phyloP scores from a whole-genome alignment of 2,888 invertebrate genomes.

The Hirtodrosophila confusa region DNA sequence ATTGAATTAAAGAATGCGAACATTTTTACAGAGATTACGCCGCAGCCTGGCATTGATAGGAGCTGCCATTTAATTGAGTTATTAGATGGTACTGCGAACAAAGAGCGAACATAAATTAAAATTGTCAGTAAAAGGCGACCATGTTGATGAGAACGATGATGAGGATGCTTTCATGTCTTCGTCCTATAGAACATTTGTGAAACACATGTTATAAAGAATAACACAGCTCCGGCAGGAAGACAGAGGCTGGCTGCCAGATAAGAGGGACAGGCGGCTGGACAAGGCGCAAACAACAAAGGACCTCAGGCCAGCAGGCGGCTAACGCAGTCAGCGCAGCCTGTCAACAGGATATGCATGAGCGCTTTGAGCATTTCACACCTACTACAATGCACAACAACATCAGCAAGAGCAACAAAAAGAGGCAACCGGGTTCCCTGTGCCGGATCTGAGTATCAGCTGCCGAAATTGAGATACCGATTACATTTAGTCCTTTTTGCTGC shows the following conservation, averaged over 20 bases:
- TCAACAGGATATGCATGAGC: constrained; percentile 82
- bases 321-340: constrained; percentile 52
- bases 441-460: constrained; percentile 72
- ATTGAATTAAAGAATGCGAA: constrained; percentile 70
- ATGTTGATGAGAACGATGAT: constrained; percentile 35
- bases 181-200: constrained; percentile 58
- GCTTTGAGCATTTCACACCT: constrained; percentile 81
- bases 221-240: constrained; percentile 20
- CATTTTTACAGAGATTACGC: constrained; percentile 65
- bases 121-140: constrained; percentile 50
- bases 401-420: constrained; percentile 29
- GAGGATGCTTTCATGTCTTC: constrained; percentile 38
- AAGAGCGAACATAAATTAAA: constrained; percentile 70
- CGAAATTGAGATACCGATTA: constrained; percentile 58
- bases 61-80: constrained; percentile 73
- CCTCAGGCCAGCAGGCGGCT: constrained; percentile 63
- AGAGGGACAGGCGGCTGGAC: constrained; percentile 42
- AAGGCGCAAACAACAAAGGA: constrained; percentile 63
- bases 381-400: constrained; percentile 67
- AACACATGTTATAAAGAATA: constrained; percentile 68
- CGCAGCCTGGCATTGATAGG: constrained; percentile 56
- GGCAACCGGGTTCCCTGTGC: constrained; percentile 35
- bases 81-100: constrained; percentile 56
- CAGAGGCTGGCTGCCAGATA: constrained; percentile 40
- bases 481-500: constrained; percentile 25